These are phyloP conservation scores for Pristiophorus japonicus DNA, from an alignment of 2,113 vertebrate species.

Conservation along the genomic window DNA sequence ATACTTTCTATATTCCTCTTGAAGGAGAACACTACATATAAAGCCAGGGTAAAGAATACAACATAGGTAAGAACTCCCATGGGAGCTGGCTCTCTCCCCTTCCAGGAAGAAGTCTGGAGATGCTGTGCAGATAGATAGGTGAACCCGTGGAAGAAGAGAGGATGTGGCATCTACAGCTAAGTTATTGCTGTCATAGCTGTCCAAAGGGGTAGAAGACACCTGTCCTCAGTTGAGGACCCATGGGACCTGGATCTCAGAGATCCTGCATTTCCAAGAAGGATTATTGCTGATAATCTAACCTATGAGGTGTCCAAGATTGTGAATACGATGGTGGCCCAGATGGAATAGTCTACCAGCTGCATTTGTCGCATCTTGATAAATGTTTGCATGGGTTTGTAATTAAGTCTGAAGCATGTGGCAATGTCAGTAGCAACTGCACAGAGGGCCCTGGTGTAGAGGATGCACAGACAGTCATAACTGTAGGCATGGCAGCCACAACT, in stretches of 20 bases:
- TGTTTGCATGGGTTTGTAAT: background rate
- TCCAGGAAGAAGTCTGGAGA: background rate
- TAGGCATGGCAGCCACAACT: background rate
- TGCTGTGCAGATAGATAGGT: background rate
- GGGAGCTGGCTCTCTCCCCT: background rate
- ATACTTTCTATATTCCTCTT: background rate
- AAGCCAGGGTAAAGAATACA: background rate
- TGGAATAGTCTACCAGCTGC: background rate
- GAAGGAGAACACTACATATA: background rate
- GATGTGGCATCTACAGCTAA: background rate
- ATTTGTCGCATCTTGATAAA: background rate
- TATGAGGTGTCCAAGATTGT: background rate
- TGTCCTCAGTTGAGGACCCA: background rate
- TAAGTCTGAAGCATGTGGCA: background rate
- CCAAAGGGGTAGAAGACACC: too few relatives aligned
- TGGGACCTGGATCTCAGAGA: background rate
- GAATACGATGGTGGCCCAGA: background rate
- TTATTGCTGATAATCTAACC: background rate
- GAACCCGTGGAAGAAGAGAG: background rate
- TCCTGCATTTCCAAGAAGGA: background rate
- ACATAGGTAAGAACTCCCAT: background rate
- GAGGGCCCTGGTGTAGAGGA: background rate
- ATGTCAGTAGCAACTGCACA: background rate
- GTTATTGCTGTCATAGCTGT: too few relatives aligned
- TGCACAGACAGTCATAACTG: background rate